Percentiles rank a stretch among this genome's conserved stretches.
Conservation (phyloP, 2,888 invertebrate genomes). For the Cylloceria caligata region DNA sequence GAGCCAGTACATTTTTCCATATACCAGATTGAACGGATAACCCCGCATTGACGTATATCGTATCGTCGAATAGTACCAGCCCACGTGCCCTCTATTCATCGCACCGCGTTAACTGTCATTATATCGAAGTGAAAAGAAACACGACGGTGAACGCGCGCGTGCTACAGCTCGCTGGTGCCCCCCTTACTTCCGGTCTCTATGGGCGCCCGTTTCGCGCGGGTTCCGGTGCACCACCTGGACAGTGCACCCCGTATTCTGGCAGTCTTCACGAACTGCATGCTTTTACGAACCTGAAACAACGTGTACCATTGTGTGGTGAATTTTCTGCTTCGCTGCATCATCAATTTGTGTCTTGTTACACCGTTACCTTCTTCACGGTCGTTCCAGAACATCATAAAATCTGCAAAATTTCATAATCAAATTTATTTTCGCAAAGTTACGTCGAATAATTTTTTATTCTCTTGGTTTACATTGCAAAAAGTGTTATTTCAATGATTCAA, state of each 20-base stretch:
- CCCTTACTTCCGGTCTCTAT: constrained; percentile 66
- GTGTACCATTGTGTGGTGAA: not conserved
- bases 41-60: not conserved
- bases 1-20: not conserved
- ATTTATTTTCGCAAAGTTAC: not conserved
- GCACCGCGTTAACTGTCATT: constrained; percentile 49
- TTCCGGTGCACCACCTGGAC: constrained; percentile 70
- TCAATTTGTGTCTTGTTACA: not conserved
- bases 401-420: not conserved
- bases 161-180: constrained; percentile 25
- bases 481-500: too few relatives aligned
- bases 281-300: not conserved
- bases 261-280: constrained; percentile 16
- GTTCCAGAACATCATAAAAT: not conserved
- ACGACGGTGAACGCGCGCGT: constrained; percentile 23
- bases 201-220: constrained; percentile 65
- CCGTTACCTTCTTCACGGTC: not conserved
- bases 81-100: constrained; percentile 62
- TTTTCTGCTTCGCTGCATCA: constrained; percentile 3
- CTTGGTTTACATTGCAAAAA: not conserved
- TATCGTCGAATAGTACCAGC: constrained; percentile 43
- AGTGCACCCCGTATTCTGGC: constrained; percentile 45
- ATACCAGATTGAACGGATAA: not conserved
- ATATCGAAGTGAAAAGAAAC: constrained; percentile 41
- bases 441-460: too few relatives aligned